Evolutionary conservation across 2,113 vertebrate genomes (phyloP), one percentile per base, ranked within the genome.

Genomic region (Neodon shergylaensis): DNA sequence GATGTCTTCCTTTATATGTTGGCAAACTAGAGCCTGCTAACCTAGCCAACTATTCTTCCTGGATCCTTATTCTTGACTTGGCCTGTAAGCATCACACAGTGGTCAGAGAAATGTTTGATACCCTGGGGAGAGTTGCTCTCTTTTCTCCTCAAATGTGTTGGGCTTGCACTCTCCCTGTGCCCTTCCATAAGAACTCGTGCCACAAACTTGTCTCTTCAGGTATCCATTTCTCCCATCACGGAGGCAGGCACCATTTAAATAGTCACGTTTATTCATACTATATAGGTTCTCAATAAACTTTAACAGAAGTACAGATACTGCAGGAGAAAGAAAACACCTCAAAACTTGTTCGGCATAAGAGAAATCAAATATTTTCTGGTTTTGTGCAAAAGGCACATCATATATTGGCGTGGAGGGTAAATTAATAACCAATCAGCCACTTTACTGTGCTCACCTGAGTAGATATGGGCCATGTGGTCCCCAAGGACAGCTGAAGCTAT

Each of bases 281-380:
- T 74, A 39, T 39, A 81, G 12, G 61, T 68, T 86, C 39, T 94
- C 44, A 78, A 9, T 39, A 68, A 42, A 92, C 39, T 79, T 79
- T 94, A n/a, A 49, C 24, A 61, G 65, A 21, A 68, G 39, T 66
- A 63, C 0, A 85, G 81, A n/a, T 78, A 52, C 3, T 84, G 44
- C 47, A 31, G 86, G 95, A 78, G 86, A 92, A 92, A 83, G 36
- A 1, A 94, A 83, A 82, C 26, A 4, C 49, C 63, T 63, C 7
- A 73, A 95, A 82, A 88, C 47, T 63, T 86, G 12, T 14, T 82
- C 28, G 88, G 85, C 12, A 47, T 39, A 73, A 91, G 90, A 52
- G 33, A 82, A 39, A 87, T 63, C 16, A 92, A 91, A 87, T 54
- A 44, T 26, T 49, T 94, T 74, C 78, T 94, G 33, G 39, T 70